phyloP scores from a whole-genome alignment of 2,797 vertebrate species.

The Corythornis leucogaster region DNA sequence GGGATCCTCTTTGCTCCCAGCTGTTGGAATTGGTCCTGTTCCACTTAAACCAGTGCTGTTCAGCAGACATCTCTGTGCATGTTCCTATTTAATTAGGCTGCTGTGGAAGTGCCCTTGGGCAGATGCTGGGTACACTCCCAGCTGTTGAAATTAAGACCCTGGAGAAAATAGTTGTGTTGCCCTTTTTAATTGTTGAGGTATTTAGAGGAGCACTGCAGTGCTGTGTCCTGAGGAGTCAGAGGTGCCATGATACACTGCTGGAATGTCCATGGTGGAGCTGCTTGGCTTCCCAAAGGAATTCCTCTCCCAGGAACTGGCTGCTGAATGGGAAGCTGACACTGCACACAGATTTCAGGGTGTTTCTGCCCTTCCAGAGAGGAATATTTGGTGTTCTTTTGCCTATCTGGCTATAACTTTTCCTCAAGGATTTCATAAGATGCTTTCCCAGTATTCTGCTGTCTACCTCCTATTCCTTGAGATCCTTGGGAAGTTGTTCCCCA shows the following conservation, averaged over 20 bases:
- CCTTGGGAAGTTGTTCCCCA: not conserved
- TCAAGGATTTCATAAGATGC: not conserved
- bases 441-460: not conserved
- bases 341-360: not conserved
- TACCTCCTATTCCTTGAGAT: not conserved
- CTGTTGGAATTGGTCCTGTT: not conserved
- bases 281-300: not conserved
- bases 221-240: not conserved
- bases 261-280: not conserved
- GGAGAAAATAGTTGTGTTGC: not conserved
- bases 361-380: not conserved
- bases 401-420: not conserved
- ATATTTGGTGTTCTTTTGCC: not conserved
- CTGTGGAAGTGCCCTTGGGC: not conserved
- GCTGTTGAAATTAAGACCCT: not conserved
- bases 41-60: not conserved
- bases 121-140: not conserved
- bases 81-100: not conserved
- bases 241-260: not conserved
- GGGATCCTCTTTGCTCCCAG: not conserved
- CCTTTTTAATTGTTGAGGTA: not conserved
- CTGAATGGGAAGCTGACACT: not conserved
- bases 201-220: not conserved
- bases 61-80: not conserved
- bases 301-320: rapidly evolving